Evolutionary conservation across 2,888 invertebrate genomes (phyloP).

Genomic region (Cantharis rufa): DNA sequence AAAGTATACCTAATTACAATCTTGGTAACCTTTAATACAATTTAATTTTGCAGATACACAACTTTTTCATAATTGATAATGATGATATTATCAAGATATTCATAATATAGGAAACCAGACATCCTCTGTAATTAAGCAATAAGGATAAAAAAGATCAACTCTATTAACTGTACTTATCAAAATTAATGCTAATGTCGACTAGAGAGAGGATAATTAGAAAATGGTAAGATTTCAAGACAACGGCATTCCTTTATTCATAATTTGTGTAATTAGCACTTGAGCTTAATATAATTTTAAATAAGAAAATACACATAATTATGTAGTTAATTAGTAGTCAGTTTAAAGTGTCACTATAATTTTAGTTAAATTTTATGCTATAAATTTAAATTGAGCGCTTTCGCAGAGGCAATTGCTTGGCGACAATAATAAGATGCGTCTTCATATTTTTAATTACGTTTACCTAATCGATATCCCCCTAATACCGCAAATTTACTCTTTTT

Average conservation of each 20-base stretch:
- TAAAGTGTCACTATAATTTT: neutral
- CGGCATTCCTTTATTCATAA: neutral
- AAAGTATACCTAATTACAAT: neutral
- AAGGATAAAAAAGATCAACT: neutral
- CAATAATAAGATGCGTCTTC: constrained; percentile 1
- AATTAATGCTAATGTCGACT: neutral
- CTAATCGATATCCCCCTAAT: constrained; percentile 1
- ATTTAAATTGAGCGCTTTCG: neutral
- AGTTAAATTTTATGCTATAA: neutral
- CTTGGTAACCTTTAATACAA: neutral
- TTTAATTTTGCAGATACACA: neutral
- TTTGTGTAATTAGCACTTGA: neutral
- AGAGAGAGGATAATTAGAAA: neutral
- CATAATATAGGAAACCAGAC: neutral
- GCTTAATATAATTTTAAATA: neutral
- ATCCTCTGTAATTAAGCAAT: neutral
- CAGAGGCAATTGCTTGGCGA: neutral
- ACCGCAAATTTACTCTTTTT: constrained; percentile 2
- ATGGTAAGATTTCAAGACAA: neutral
- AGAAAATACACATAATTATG: neutral
- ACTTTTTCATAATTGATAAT: neutral
- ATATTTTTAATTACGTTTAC: constrained; percentile 5
- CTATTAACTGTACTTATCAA: neutral
- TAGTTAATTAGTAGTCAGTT: neutral
- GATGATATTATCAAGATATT: neutral